Evolutionary conservation across 64 coral and sea anemone genomes (phyloP).

Genomic region (Porites lutea): DNA sequence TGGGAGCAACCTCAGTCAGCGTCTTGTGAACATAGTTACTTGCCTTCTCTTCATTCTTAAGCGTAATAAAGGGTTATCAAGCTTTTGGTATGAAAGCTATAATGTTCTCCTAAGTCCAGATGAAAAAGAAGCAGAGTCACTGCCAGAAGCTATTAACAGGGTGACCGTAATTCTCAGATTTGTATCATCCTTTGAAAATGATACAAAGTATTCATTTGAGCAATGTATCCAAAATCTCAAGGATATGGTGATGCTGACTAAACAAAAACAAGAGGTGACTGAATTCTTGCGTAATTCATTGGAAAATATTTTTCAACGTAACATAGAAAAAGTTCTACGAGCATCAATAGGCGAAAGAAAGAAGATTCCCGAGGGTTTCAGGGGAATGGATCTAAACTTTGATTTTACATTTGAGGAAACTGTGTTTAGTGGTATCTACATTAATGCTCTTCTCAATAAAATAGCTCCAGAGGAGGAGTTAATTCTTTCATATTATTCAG

Average conservation of each 20-base stretch:
- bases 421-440: neutral
- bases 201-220: conserved; percentile 1
- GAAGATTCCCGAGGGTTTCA: no score
- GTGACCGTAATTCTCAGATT: neutral
- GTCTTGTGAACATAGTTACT: conserved; percentile 18
- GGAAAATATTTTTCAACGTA: neutral
- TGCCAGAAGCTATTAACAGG: neutral
- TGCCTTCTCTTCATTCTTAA: neutral
- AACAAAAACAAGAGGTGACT: neutral
- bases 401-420: neutral
- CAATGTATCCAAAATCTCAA: neutral
- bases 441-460: neutral
- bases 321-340: neutral
- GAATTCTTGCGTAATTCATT: neutral
- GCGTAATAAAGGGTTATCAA: neutral
- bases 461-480: neutral
- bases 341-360: neutral
- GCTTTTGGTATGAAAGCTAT: conserved; percentile 49
- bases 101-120: neutral
- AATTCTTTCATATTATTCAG: neutral
- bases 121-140: neutral
- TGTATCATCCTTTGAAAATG: neutral
- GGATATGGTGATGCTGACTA: neutral
- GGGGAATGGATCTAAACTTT: no score
- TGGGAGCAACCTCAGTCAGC: neutral